Conservation (phyloP, 1,140 invertebrate genomes). For the Metopolophium dirhodum region DNA sequence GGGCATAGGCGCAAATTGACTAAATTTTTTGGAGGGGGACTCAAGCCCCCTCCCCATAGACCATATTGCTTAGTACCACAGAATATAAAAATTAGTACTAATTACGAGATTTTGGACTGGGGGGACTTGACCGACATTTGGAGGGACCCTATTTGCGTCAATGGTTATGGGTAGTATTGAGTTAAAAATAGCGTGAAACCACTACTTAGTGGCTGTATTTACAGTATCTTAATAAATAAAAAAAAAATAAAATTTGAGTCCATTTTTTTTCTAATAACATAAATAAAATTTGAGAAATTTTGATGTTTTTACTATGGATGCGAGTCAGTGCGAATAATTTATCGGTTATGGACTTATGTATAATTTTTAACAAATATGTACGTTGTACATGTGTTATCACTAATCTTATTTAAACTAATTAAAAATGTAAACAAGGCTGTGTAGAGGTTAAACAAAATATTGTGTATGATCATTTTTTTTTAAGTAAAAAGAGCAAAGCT, state of each 20-base stretch:
- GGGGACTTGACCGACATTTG: too few species aligned
- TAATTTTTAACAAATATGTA: background rate
- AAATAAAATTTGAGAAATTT: background rate
- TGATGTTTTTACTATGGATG: background rate
- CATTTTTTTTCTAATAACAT: background rate
- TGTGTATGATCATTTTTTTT: background rate
- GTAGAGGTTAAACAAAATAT: background rate
- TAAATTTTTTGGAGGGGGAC: too few species aligned
- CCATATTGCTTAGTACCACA: too few species aligned
- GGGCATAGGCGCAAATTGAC: too few species aligned
- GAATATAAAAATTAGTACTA: too few species aligned
- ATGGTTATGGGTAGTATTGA: background rate
- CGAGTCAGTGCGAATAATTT: background rate
- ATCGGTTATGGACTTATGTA: background rate
- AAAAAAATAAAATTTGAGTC: background rate
- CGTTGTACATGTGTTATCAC: too few species aligned
- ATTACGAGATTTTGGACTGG: too few species aligned
- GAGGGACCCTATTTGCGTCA: too few species aligned
- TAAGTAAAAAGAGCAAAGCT: too few species aligned
- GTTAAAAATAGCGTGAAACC: background rate
- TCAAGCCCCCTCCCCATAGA: too few species aligned
- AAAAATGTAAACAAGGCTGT: background rate
- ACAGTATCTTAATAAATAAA: background rate
- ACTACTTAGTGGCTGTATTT: background rate
- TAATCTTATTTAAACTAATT: background rate